Percentiles rank a stretch among this genome's conserved stretches.
These are phyloP conservation scores for Leptinotarsa haldemani DNA, from an alignment of 2,888 invertebrate genomes.

Conservation along the genomic window DNA sequence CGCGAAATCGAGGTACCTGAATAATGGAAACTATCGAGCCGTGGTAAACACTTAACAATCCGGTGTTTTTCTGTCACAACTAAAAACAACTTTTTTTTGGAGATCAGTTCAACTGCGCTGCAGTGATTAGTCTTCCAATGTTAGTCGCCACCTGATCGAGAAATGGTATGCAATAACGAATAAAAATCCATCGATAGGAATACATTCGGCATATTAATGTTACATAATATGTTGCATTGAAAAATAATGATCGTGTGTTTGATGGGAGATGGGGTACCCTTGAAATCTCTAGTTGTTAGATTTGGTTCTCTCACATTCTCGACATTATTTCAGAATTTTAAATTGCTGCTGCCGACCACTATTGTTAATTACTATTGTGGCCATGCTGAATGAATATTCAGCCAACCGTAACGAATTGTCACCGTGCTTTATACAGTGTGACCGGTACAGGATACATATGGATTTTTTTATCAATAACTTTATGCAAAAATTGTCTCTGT, in stretches of 20 bases:
- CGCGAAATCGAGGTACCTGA: constrained; percentile 14
- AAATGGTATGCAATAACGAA: constrained; percentile 40
- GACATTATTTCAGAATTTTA: constrained; percentile 34
- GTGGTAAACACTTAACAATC: constrained; percentile 11
- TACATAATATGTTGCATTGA: constrained; percentile 46
- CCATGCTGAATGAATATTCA: not conserved
- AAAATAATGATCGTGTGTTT: constrained; percentile 35
- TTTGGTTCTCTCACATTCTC: constrained; percentile 37
- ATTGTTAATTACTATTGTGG: not conserved
- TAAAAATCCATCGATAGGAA: constrained; percentile 29
- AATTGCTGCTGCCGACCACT: constrained; percentile 9
- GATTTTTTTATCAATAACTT: too few relatives aligned
- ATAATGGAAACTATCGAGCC: constrained; percentile 15
- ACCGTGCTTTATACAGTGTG: not conserved
- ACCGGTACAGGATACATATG: too few relatives aligned
- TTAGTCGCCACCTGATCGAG: constrained; percentile 22
- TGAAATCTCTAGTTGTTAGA: constrained; percentile 42
- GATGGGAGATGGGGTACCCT: constrained; percentile 40
- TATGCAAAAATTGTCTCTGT: too few relatives aligned
- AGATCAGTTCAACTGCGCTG: constrained; percentile 17
- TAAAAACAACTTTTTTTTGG: constrained; percentile 24
- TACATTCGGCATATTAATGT: constrained; percentile 42
- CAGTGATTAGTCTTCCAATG: constrained; percentile 24
- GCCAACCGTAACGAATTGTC: not conserved
- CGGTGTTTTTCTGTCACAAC: constrained; percentile 17